Percentiles rank a stretch among this genome's conserved stretches.
Conservation (phyloP, 2,113 vertebrate species). For the Regulus satrapa region DNA sequence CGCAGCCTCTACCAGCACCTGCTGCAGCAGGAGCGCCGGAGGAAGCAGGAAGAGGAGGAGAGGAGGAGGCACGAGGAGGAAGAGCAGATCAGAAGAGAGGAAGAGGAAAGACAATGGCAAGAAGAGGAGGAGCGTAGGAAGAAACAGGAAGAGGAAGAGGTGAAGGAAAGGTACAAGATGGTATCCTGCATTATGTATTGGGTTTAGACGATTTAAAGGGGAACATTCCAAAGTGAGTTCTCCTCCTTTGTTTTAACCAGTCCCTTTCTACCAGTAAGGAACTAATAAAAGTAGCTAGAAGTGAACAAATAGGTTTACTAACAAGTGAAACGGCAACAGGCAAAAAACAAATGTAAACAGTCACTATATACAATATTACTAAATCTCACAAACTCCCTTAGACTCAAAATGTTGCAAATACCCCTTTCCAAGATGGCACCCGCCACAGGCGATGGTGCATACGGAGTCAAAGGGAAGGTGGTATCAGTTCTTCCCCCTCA, state of each 20-base stretch:
- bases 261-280: background rate
- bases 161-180: conserved; percentile 65
- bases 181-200: background rate
- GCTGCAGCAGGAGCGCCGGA: conserved; percentile 71
- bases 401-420: background rate
- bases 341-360: background rate
- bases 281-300: fast-evolving
- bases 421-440: background rate
- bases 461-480: background rate
- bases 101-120: conserved; percentile 69
- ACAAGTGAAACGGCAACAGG: background rate
- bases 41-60: conserved; percentile 70
- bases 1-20: conserved; percentile 76
- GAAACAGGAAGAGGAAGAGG: conserved; percentile 59
- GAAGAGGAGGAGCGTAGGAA: conserved; percentile 60
- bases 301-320: background rate
- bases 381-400: background rate
- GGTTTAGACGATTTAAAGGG: background rate
- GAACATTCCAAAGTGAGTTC: background rate
- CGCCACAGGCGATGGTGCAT: fast-evolving
- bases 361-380: background rate
- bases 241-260: background rate
- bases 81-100: conserved; percentile 65
- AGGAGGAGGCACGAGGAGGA: conserved; percentile 62
- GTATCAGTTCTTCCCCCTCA: background rate